Percentiles rank a stretch among this genome's conserved stretches.
Evolutionary conservation across 2,888 invertebrate species (phyloP).

Genomic region (Hedya salicella): DNA sequence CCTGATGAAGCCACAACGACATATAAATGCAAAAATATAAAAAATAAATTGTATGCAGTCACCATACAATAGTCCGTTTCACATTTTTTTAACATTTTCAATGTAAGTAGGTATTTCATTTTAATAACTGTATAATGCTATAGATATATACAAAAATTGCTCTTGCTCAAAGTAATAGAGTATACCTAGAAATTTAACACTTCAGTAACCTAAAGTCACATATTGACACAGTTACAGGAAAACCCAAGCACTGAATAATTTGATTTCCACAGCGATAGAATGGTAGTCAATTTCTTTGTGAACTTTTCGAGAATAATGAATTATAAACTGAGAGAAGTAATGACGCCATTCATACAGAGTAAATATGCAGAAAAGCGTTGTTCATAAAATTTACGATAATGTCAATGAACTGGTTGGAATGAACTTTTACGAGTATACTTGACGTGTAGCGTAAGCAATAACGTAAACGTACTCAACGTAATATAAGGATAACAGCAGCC

Average conservation of each 20-base stretch:
- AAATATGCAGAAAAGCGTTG: slow-evolving; percentile 16
- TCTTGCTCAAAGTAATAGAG: no score
- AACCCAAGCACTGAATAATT: slow-evolving; percentile 34
- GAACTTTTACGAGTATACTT: slow-evolving; percentile 29
- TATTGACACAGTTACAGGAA: slow-evolving; percentile 21
- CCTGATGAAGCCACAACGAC: no score
- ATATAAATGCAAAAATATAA: no score
- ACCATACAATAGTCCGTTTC: no score
- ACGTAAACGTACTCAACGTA: not conserved
- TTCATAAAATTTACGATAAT: slow-evolving; percentile 24
- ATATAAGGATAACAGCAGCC: not conserved
- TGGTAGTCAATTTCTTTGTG: slow-evolving; percentile 24
- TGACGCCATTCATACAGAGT: slow-evolving; percentile 20
- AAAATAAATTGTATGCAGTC: no score
- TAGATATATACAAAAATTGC: no score
- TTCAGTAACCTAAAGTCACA: not conserved
- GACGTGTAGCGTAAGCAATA: not conserved
- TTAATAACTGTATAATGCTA: no score
- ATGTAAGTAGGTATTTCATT: no score
- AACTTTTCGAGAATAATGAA: slow-evolving; percentile 32
- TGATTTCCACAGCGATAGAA: slow-evolving; percentile 35
- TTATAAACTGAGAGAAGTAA: slow-evolving; percentile 36
- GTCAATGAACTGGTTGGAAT: slow-evolving; percentile 25
- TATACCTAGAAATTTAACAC: not conserved
- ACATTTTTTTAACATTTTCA: no score